These are phyloP conservation scores for Cryptocephalus moraei DNA, from an alignment of 2,888 invertebrate species.

Conservation along the genomic window DNA sequence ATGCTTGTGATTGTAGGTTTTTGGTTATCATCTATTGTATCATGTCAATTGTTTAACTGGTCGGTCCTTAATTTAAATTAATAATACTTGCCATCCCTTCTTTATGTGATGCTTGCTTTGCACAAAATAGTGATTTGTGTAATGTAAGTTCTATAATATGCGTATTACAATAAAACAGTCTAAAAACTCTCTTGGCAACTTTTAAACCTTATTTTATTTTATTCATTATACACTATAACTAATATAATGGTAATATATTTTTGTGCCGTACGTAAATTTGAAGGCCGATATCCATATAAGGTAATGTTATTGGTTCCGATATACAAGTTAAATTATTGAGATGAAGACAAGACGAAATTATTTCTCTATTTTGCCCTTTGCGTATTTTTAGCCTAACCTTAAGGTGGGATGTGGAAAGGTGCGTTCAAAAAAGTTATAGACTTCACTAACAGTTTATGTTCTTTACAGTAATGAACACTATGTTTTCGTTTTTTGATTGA, in stretches of 20 bases:
- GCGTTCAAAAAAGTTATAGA: slow-evolving; percentile 20
- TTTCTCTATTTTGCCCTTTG: slow-evolving; percentile 12
- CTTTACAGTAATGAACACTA: too few relatives aligned
- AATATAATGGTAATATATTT: slow-evolving; percentile 38
- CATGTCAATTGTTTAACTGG: too few relatives aligned
- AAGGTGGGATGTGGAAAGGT: slow-evolving; percentile 32
- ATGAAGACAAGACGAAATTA: background rate
- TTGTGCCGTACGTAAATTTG: slow-evolving; percentile 32
- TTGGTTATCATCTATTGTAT: too few relatives aligned
- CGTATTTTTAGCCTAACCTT: slow-evolving; percentile 34
- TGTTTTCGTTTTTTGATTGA: too few relatives aligned
- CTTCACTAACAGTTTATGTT: too few relatives aligned
- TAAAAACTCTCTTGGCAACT: background rate
- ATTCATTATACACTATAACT: slow-evolving; percentile 21
- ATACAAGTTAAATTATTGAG: slow-evolving; percentile 14
- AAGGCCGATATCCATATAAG: slow-evolving; percentile 30
- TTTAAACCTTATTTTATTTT: background rate
- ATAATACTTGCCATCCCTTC: too few relatives aligned
- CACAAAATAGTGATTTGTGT: too few relatives aligned
- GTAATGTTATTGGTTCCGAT: slow-evolving; percentile 29
- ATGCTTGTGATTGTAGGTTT: too few relatives aligned
- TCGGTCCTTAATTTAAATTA: too few relatives aligned
- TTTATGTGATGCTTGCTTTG: too few relatives aligned
- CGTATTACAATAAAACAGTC: too few relatives aligned
- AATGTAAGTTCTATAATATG: too few relatives aligned